These are phyloP conservation scores for Sebastes elongatus DNA, from an alignment of 2,797 vertebrate species.

Conservation along the genomic window DNA sequence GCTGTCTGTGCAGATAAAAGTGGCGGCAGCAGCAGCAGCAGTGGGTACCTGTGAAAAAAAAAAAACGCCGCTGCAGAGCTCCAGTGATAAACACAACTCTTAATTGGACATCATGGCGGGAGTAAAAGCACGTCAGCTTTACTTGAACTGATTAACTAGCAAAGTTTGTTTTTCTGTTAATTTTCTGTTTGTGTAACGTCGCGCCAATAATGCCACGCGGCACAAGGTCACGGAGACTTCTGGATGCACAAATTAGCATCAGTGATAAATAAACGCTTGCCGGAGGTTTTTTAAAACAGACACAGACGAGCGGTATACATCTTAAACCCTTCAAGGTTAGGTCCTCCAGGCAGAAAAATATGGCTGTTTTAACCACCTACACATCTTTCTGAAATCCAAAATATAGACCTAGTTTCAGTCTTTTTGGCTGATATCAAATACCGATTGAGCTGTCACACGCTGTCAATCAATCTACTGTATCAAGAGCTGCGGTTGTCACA, in stretches of 20 bases:
- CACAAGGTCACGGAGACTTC: slow-evolving; percentile 62
- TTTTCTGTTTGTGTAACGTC: slow-evolving; percentile 52
- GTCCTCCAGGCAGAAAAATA: slow-evolving; percentile 57
- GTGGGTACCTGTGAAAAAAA: slow-evolving; percentile 65
- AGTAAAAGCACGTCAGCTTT: slow-evolving; percentile 65
- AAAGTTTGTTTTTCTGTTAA: slow-evolving; percentile 71
- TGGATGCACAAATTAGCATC: slow-evolving; percentile 61
- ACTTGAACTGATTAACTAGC: slow-evolving; percentile 71
- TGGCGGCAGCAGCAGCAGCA: slow-evolving; percentile 36
- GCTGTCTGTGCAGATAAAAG: slow-evolving; percentile 74
- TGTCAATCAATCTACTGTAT: slow-evolving; percentile 66
- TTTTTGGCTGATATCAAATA: slow-evolving; percentile 58
- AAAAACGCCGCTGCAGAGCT: slow-evolving; percentile 50
- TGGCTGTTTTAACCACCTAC: slow-evolving; percentile 41
- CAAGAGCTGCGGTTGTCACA: slow-evolving; percentile 64
- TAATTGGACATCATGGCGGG: slow-evolving; percentile 78
- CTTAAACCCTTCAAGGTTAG: slow-evolving; percentile 61
- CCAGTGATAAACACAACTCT: slow-evolving; percentile 68
- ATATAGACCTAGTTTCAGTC: slow-evolving; percentile 52
- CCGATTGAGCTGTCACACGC: slow-evolving; percentile 60
- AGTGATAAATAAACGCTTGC: slow-evolving; percentile 34
- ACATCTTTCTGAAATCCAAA: slow-evolving; percentile 60
- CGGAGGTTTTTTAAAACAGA: slow-evolving; percentile 26
- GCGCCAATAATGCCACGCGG: slow-evolving; percentile 12
- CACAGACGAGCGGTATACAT: slow-evolving; percentile 39